Conservation (phyloP, 2,888 invertebrate species). For the Leptodirus hochenwartii region DNA sequence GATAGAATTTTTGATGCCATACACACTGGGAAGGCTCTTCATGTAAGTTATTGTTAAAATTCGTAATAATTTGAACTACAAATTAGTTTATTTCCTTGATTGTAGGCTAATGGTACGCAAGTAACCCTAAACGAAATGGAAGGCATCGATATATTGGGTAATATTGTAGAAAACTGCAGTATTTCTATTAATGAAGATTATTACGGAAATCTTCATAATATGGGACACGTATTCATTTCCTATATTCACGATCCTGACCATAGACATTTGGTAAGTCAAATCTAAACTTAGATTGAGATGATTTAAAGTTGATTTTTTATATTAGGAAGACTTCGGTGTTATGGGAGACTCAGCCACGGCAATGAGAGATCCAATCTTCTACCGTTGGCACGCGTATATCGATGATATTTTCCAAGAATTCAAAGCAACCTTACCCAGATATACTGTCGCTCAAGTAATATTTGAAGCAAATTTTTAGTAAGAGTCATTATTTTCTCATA, state of each 20-base stretch:
- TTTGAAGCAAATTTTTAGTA: not conserved
- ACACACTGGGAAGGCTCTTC: constrained; percentile 35
- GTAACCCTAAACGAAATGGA: constrained; percentile 38
- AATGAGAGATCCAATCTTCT: constrained; percentile 71
- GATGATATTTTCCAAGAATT: constrained; percentile 57
- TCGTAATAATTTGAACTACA: not conserved
- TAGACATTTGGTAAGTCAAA: constrained; percentile 39
- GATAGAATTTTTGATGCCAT: constrained; percentile 51
- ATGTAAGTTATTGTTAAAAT: constrained; percentile 26
- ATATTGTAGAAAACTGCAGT: constrained; percentile 52
- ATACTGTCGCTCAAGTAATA: constrained; percentile 34
- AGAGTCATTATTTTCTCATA: not conserved
- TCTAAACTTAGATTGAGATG: no score
- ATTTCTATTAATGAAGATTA: constrained; percentile 44
- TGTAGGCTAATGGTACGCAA: constrained; percentile 36
- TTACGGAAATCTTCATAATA: constrained; percentile 65
- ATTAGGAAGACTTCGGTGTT: constrained; percentile 54
- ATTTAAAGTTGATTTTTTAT: no score
- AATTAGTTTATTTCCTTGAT: not conserved
- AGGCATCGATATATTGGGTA: constrained; percentile 63
- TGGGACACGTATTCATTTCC: constrained; percentile 57
- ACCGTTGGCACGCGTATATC: constrained; percentile 61
- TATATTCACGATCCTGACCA: constrained; percentile 63
- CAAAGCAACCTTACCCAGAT: constrained; percentile 47
- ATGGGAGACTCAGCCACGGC: constrained; percentile 69